Conservation (phyloP, 2,888 invertebrate species). For the Adelphocoris suturalis region DNA sequence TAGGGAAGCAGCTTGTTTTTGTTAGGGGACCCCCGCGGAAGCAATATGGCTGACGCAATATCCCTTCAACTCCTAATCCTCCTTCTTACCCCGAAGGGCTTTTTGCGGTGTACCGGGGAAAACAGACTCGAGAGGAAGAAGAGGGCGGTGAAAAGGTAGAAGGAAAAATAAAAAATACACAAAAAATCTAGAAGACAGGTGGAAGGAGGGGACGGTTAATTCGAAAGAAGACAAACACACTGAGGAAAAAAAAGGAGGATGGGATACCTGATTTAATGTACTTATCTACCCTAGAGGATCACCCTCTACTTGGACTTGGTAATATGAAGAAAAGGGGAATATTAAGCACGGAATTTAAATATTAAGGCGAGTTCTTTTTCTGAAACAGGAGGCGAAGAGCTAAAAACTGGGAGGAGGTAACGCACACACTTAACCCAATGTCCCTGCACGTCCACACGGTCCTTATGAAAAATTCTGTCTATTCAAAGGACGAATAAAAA, state of each 20-base stretch:
- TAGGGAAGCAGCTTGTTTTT: constrained; percentile 51
- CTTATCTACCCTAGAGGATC: constrained; percentile 39
- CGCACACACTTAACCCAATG: background rate
- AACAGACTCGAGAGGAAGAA: constrained; percentile 15
- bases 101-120: constrained; percentile 44
- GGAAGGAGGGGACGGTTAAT: constrained; percentile 26
- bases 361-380: constrained; percentile 27
- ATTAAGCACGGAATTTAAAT: constrained; percentile 11
- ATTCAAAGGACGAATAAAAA: background rate
- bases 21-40: constrained; percentile 41
- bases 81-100: constrained; percentile 37
- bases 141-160: background rate
- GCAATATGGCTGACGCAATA: constrained; percentile 60
- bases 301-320: constrained; percentile 46
- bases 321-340: constrained; percentile 47
- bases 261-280: constrained; percentile 31
- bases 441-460: background rate
- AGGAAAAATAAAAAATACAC: background rate
- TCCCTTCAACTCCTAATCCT: constrained; percentile 62
- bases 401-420: background rate
- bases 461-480: background rate
- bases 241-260: background rate
- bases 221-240: constrained; percentile 32
- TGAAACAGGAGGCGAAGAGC: background rate
- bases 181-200: constrained; percentile 5